These are phyloP conservation scores for Piscicola geometra DNA, from an alignment of 2,888 invertebrate genomes.

Conservation along the genomic window DNA sequence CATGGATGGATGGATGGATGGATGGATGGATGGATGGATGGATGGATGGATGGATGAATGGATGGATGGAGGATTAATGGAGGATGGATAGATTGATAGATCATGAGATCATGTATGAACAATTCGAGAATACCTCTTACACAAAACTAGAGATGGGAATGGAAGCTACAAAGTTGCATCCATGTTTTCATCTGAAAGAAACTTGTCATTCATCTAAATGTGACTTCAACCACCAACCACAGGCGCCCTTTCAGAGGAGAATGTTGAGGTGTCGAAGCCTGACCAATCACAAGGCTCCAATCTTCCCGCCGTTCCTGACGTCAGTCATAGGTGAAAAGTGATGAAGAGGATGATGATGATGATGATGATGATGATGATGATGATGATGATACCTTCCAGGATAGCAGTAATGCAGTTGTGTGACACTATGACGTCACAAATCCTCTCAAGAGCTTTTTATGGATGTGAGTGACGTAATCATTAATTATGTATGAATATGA, in stretches of 20 bases:
- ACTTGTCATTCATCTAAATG: too few species aligned
- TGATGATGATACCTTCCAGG: conserved; percentile 31
- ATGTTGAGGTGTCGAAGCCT: not conserved
- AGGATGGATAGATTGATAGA: too few species aligned
- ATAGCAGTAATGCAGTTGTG: conserved; percentile 71
- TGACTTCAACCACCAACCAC: conserved; percentile 48
- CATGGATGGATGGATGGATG: too few species aligned
- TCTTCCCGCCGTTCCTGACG: not conserved
- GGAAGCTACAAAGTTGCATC: too few species aligned
- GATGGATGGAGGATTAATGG: too few species aligned
- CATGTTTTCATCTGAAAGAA: too few species aligned
- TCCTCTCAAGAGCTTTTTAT: conserved; percentile 89
- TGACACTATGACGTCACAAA: conserved; percentile 88
- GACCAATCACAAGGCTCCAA: conserved; percentile 7
- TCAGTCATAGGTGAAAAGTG: conserved; percentile 17
- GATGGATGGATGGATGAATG: too few species aligned
- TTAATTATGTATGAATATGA: too few species aligned
- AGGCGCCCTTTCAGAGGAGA: not conserved
- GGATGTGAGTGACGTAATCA: conserved; percentile 68
- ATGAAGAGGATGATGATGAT: conserved; percentile 28
- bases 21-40: too few species aligned
- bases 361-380: conserved; percentile 30
- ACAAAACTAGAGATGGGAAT: too few species aligned
- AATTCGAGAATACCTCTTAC: too few species aligned
- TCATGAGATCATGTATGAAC: too few species aligned